Percentiles rank a stretch among this genome's conserved stretches.
Conservation (phyloP, 2,888 invertebrate species). For the Epinotia demarniana region DNA sequence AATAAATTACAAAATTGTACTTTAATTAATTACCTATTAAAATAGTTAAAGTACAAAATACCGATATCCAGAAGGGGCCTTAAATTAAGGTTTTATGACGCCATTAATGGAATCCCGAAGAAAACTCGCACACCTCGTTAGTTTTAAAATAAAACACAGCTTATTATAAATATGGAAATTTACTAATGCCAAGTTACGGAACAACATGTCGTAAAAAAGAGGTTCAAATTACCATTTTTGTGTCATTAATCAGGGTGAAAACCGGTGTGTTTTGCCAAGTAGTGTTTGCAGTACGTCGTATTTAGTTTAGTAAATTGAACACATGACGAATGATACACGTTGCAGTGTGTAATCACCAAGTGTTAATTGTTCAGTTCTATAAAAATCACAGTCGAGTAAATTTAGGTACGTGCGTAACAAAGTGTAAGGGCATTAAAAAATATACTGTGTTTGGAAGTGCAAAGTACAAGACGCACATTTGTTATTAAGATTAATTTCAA, state of each 20-base stretch:
- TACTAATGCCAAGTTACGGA: conserved; percentile 26
- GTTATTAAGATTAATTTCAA: neutral
- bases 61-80: too few species aligned
- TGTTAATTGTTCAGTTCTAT: too few species aligned
- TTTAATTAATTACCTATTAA: too few species aligned
- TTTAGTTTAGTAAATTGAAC: conserved; percentile 32
- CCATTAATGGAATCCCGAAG: neutral
- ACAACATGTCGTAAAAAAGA: conserved; percentile 26
- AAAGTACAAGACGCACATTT: neutral
- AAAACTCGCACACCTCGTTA: conserved; percentile 10
- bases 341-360: neutral
- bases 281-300: conserved; percentile 30
- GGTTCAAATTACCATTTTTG: conserved; percentile 29
- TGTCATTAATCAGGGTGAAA: conserved; percentile 37
- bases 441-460: neutral
- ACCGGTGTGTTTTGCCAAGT: conserved; percentile 35
- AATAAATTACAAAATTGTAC: too few species aligned
- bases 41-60: too few species aligned
- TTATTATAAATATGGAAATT: conserved; percentile 37
- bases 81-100: neutral
- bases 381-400: neutral
- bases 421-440: neutral
- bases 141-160: conserved; percentile 11
- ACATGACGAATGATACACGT: neutral
- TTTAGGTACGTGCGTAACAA: neutral